Percentiles rank a stretch among this genome's conserved stretches.
phyloP scores from a whole-genome alignment of 2,113 vertebrate genomes.

The Probosciger aterrimus region DNA sequence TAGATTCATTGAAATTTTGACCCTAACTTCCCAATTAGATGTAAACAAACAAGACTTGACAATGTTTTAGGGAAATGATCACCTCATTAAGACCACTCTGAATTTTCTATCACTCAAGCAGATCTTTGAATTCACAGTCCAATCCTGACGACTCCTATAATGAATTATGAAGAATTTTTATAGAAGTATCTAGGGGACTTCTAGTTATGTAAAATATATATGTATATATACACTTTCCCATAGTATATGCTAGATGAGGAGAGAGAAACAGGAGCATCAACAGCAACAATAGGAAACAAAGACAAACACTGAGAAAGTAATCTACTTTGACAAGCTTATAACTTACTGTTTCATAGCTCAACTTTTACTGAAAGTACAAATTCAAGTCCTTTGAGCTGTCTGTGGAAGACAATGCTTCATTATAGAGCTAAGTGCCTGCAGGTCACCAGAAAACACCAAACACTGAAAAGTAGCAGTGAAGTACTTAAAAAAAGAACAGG shows the following conservation, averaged over 20 bases:
- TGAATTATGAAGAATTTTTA: not conserved
- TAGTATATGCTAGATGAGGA: not conserved
- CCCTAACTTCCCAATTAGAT: not conserved
- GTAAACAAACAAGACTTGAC: not conserved
- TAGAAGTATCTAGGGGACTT: not conserved
- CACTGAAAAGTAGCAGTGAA: constrained; percentile 2
- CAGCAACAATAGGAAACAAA: not conserved
- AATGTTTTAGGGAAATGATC: not conserved
- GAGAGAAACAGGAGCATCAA: not conserved
- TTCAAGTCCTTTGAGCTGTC: not conserved
- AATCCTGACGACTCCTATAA: not conserved
- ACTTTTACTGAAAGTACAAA: not conserved
- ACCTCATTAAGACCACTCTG: not conserved
- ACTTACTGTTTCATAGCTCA: constrained; percentile 3
- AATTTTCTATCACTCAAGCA: not conserved
- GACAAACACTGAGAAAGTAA: not conserved
- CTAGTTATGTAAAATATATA: not conserved
- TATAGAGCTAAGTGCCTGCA: not conserved
- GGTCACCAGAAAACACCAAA: constrained; percentile 34
- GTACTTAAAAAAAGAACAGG: constrained; percentile 27
- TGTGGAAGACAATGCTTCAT: constrained; percentile 10
- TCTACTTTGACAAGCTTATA: not conserved
- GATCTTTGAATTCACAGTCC: not conserved
- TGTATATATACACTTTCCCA: not conserved
- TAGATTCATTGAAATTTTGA: not conserved